Evolutionary conservation across 2,888 invertebrate species (phyloP).

Genomic region (Melanchra persicariae): DNA sequence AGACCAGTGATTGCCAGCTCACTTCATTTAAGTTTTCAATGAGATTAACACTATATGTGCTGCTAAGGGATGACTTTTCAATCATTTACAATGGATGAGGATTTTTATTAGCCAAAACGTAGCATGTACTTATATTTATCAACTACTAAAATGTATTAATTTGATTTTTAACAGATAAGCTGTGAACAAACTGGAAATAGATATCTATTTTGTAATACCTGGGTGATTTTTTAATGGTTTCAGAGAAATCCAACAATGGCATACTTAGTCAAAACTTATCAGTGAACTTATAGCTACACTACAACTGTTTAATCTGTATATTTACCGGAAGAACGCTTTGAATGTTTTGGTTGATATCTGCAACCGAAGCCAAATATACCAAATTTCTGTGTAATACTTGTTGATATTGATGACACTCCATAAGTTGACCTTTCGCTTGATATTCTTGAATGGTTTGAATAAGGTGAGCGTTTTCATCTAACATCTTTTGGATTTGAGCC

Average conservation of each 20-base stretch:
- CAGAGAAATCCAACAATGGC: not conserved
- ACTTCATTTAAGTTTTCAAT: not conserved
- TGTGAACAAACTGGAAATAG: not conserved
- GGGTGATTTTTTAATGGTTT: not conserved
- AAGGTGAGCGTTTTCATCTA: conserved; percentile 99
- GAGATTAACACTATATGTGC: not conserved
- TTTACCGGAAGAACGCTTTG: conserved; percentile 96
- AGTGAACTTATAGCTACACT: not conserved
- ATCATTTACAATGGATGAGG: not conserved
- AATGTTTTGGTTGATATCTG: conserved; percentile 98
- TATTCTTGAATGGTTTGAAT: conserved; percentile 99
- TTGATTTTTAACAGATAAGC: not conserved
- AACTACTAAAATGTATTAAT: not conserved
- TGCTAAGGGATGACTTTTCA: not conserved
- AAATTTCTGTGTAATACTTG: conserved; percentile 98
- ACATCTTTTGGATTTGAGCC: conserved; percentile 97
- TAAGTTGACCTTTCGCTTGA: conserved; percentile 98
- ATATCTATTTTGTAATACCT: not conserved
- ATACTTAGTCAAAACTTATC: not conserved
- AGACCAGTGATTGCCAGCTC: not conserved
- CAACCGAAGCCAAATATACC: conserved; percentile 98
- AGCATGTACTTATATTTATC: not conserved
- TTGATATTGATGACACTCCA: conserved; percentile 98
- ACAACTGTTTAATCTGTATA: not conserved
- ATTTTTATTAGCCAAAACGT: not conserved